phyloP scores from a whole-genome alignment of 2,113 vertebrate species.

The Cathartes aura region DNA sequence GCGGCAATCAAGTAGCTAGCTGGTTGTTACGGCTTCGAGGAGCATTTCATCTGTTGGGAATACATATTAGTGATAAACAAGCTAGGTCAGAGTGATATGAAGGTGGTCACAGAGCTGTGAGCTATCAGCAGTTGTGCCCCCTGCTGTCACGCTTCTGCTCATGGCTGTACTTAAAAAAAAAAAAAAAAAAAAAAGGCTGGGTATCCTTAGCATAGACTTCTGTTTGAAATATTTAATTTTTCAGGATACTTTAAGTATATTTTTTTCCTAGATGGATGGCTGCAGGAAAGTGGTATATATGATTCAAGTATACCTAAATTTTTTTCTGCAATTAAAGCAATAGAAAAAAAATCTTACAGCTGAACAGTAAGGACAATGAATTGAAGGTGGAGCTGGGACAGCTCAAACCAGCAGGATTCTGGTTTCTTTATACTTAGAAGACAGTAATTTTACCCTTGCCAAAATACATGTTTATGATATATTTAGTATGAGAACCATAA shows the following conservation, averaged over 20 bases:
- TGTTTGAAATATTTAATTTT: neutral
- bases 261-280: neutral
- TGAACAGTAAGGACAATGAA: neutral
- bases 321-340: neutral
- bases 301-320: neutral
- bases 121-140: neutral
- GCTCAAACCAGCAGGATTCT: neutral
- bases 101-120: neutral
- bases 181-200: neutral
- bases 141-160: neutral
- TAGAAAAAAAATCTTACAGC: neutral
- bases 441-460: neutral
- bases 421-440: neutral
- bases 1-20: neutral
- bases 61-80: neutral
- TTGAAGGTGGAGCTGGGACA: neutral
- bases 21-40: neutral
- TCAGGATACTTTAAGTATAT: neutral
- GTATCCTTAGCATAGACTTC: neutral
- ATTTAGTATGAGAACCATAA: neutral
- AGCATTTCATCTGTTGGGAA: neutral
- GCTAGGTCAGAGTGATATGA: neutral
- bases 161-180: too few relatives aligned
- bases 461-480: neutral
- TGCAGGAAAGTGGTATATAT: neutral